A percentile compares a stretch with the other conserved stretches of the same genome.
These are phyloP conservation scores for Lerista edwardsae DNA, from an alignment of 2,797 vertebrate species.

Conservation along the genomic window DNA sequence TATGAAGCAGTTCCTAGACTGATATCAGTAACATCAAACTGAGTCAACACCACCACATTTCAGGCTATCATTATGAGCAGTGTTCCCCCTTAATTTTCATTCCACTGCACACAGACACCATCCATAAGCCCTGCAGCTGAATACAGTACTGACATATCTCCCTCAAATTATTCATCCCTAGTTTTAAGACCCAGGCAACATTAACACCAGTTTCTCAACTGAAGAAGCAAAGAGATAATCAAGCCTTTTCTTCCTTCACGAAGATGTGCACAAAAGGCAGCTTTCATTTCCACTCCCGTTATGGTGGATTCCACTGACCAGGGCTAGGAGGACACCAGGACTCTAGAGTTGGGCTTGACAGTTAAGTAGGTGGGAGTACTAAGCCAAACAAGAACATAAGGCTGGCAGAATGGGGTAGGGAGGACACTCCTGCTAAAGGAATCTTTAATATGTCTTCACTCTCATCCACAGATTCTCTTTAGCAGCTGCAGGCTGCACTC, in stretches of 20 bases:
- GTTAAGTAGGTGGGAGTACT: not conserved
- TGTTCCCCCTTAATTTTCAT: too few species aligned
- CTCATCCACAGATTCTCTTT: not conserved
- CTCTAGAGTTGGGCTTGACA: too few species aligned
- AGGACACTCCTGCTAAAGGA: not conserved
- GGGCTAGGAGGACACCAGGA: not conserved
- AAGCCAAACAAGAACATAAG: not conserved
- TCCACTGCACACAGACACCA: too few species aligned
- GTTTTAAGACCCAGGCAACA: not conserved
- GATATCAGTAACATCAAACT: too few species aligned
- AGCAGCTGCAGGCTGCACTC: conserved; percentile 5
- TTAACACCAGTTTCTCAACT: not conserved
- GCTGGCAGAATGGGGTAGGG: not conserved
- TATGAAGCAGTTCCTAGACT: too few species aligned
- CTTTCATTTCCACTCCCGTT: not conserved
- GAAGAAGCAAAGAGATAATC: not conserved
- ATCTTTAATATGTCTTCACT: not conserved
- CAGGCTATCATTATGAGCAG: too few species aligned
- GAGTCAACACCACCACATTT: too few species aligned
- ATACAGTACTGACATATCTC: too few species aligned
- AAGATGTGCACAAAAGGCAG: not conserved
- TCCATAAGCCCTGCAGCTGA: too few species aligned
- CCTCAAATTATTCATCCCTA: not conserved
- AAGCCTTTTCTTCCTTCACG: not conserved
- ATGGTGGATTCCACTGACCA: not conserved